Evolutionary conservation across 2,888 invertebrate species (phyloP), one percentile per base, ranked within the genome.

Genomic region (Cheilosia variabilis): DNA sequence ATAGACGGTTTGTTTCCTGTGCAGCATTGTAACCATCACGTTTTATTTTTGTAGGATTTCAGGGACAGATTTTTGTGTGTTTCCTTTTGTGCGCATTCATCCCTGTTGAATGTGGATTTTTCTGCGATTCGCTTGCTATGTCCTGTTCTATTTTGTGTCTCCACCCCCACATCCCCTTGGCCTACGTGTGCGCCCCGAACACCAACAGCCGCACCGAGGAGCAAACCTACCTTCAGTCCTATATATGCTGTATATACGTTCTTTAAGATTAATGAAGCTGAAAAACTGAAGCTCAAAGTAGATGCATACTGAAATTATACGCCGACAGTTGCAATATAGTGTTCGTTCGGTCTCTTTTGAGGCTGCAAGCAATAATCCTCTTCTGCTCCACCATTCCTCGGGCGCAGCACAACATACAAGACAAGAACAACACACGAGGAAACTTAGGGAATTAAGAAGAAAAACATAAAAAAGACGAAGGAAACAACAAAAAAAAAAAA

Each of bases 231-330:
- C 24, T 73, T 22, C 73, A 43, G 53, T 43, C 72, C 50, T 31
- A 62, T 22, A 62, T 22, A 45, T 22, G 19, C 47, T 53, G 27
- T n/a, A 47, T 19, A 43, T 66, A 66, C 17, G 55, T 41, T 75
- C 31, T 50, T 34, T 27, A 80, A 80, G 75, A 81, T 81, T 81
- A 76, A 81, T 81, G 81, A 81, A 81, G 81, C 81, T 81, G 81
- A 81, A 77, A 77, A 81, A 76, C 81, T 76, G 37, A 80, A 80
- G 80, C 62, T 76, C 45, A 76, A 52, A 81, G 69, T 50, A 76
- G 76, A 71, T 81, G 68, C 69, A 81, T 58, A 76, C 76, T 76
- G 69, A 81, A 76, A 81, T 81, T 69, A 75, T 76, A 81, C 52
- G 81, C 81, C 69, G 81, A 69, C 75, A 76, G 75, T 81, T 81